Evolutionary conservation across 2,888 invertebrate species (phyloP).

Genomic region (Diloba caeruleocephala): DNA sequence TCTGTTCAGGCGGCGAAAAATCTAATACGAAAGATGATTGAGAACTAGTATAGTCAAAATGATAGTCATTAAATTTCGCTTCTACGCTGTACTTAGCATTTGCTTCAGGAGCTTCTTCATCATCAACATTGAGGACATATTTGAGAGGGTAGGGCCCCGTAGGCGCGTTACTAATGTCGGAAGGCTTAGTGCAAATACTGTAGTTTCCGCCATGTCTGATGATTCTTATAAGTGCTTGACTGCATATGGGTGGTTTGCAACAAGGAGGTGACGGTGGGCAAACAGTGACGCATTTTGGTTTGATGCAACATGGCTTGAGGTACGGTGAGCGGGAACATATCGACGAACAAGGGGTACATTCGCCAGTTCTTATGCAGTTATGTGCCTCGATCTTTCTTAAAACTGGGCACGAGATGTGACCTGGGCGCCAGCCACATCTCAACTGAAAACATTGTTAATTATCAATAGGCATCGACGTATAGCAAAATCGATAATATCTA

Average conservation of each 20-base stretch:
- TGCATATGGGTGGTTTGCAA: constrained; percentile 59
- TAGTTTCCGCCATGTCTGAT: constrained; percentile 80
- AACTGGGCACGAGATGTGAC: constrained; percentile 83
- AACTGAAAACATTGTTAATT: constrained; percentile 65
- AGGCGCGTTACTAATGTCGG: constrained; percentile 76
- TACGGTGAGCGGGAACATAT: constrained; percentile 64
- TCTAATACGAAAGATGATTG: constrained; percentile 81
- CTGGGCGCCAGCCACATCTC: constrained; percentile 85
- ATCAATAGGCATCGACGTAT: neutral
- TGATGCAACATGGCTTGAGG: constrained; percentile 63
- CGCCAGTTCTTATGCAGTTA: constrained; percentile 69
- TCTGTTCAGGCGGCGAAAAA: constrained; percentile 79
- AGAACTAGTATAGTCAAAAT: constrained; percentile 83
- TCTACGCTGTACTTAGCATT: constrained; percentile 76
- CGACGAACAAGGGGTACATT: constrained; percentile 66
- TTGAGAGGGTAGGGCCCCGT: constrained; percentile 81
- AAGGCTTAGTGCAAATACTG: constrained; percentile 80
- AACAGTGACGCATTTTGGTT: constrained; percentile 62
- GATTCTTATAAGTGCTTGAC: constrained; percentile 76
- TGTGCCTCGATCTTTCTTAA: constrained; percentile 78
- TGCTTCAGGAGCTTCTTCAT: constrained; percentile 25
- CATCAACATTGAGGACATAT: constrained; percentile 77
- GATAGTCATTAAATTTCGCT: constrained; percentile 82
- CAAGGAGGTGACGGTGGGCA: constrained; percentile 67
- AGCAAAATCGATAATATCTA: too few relatives aligned